A percentile compares a stretch with the other conserved stretches of the same genome.
phyloP scores from a whole-genome alignment of 1,140 invertebrate species.

The Wiebesia pumilae region DNA sequence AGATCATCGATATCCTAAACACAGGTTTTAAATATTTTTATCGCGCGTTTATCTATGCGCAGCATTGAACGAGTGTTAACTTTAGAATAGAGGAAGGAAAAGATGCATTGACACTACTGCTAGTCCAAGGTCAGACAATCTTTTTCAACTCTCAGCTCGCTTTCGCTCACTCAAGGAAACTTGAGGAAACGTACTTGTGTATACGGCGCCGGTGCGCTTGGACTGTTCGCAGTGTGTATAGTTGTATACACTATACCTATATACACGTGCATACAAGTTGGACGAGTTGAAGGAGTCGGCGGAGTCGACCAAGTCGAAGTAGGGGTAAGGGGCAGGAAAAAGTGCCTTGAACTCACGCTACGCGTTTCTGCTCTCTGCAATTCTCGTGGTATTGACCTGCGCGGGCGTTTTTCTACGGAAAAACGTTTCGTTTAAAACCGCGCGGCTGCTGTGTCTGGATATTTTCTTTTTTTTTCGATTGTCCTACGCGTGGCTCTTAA shows the following conservation, averaged over 20 bases:
- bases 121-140: slow-evolving; percentile 24
- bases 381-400: slow-evolving; percentile 42
- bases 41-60: not conserved
- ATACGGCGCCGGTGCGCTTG: slow-evolving; percentile 3
- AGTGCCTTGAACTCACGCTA: slow-evolving; percentile 49
- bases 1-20: no score
- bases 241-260: not conserved
- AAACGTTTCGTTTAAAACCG: slow-evolving; percentile 13
- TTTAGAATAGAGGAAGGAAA: slow-evolving; percentile 14
- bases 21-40: not conserved
- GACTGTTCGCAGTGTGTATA: not conserved
- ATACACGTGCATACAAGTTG: slow-evolving; percentile 1
- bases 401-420: slow-evolving; percentile 24
- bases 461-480: not conserved
- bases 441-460: not conserved
- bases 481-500: not conserved
- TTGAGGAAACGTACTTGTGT: slow-evolving; percentile 1
- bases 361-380: slow-evolving; percentile 14
- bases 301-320: not conserved
- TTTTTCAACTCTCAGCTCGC: slow-evolving; percentile 10
- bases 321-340: slow-evolving; percentile 30
- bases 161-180: slow-evolving; percentile 11
- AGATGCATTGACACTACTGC: slow-evolving; percentile 12
- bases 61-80: not conserved
- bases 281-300: slow-evolving; percentile 16